Evolutionary conservation across 1,140 invertebrate species (phyloP).

Genomic region (Brachionus manjavacas): DNA sequence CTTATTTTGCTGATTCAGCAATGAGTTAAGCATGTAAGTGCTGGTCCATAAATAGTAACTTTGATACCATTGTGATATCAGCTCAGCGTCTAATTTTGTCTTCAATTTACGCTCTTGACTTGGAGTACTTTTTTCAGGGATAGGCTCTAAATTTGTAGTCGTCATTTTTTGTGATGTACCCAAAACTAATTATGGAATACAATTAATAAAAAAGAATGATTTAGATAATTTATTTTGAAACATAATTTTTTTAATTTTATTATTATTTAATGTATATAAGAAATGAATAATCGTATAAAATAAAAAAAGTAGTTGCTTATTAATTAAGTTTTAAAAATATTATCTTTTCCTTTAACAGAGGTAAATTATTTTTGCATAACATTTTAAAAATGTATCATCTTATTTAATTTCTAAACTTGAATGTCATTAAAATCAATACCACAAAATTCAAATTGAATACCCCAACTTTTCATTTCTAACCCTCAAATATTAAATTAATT

Average conservation of each 20-base stretch:
- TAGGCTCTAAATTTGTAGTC: not conserved
- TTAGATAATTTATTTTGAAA: not conserved
- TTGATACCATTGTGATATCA: constrained; percentile 34
- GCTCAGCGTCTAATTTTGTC: not conserved
- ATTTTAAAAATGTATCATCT: too few species aligned
- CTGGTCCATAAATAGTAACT: constrained; percentile 35
- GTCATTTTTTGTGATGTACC: not conserved
- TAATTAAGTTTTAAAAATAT: too few species aligned
- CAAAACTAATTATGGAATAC: not conserved
- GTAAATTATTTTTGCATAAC: not conserved
- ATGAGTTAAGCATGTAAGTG: not conserved
- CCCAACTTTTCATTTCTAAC: too few species aligned
- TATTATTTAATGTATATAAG: not conserved
- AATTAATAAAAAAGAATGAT: not conserved
- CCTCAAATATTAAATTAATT: too few species aligned
- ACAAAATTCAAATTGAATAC: too few species aligned
- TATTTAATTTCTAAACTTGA: too few species aligned
- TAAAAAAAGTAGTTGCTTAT: not conserved
- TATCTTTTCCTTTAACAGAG: not conserved
- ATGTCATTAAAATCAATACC: too few species aligned
- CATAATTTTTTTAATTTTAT: not conserved
- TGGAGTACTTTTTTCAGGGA: not conserved
- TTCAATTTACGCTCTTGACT: not conserved
- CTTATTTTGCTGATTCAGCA: not conserved
- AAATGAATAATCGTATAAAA: not conserved